Evolutionary conservation across 2,888 invertebrate genomes (phyloP).

Genomic region (Aspidiotus destructor): DNA sequence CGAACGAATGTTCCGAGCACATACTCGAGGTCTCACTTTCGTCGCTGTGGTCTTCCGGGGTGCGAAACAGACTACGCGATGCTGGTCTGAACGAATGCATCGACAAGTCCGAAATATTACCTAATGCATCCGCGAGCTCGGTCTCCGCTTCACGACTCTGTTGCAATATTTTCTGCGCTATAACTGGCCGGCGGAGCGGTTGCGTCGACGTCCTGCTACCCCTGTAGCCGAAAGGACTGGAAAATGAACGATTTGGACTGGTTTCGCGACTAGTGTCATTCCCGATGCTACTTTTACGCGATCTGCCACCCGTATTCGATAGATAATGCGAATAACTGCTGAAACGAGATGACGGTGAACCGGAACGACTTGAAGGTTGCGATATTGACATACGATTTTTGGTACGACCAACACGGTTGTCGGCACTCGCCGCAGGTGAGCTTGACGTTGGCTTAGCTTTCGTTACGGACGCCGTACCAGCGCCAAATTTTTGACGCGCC

Average conservation of each 20-base stretch:
- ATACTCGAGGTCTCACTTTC: constrained; percentile 93
- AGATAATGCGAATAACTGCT: constrained; percentile 58
- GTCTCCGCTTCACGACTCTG: constrained; percentile 81
- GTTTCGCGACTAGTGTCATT: constrained; percentile 42
- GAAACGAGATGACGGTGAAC: constrained; percentile 80
- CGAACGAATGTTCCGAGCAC: constrained; percentile 81
- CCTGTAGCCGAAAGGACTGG: constrained; percentile 15
- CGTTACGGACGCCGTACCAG: constrained; percentile 40
- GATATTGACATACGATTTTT: constrained; percentile 65
- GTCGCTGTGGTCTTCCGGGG: constrained; percentile 62
- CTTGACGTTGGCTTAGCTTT: constrained; percentile 4
- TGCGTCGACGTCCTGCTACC: constrained; percentile 35
- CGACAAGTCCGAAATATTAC: not conserved
- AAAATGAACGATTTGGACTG: constrained; percentile 43
- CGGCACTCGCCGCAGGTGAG: constrained; percentile 9
- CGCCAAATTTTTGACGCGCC: constrained; percentile 62
- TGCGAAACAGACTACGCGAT: constrained; percentile 18
- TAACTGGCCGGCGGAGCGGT: constrained; percentile 51
- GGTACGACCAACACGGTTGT: constrained; percentile 42
- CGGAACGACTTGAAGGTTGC: constrained; percentile 87
- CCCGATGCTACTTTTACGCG: constrained; percentile 10
- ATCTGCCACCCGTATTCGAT: constrained; percentile 32
- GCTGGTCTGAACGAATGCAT: constrained; percentile 11
- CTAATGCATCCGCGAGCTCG: constrained; percentile 59
- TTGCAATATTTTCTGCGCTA: constrained; percentile 73